phyloP scores from a whole-genome alignment of 2,888 invertebrate species.

The Eristalinus sepulchralis region DNA sequence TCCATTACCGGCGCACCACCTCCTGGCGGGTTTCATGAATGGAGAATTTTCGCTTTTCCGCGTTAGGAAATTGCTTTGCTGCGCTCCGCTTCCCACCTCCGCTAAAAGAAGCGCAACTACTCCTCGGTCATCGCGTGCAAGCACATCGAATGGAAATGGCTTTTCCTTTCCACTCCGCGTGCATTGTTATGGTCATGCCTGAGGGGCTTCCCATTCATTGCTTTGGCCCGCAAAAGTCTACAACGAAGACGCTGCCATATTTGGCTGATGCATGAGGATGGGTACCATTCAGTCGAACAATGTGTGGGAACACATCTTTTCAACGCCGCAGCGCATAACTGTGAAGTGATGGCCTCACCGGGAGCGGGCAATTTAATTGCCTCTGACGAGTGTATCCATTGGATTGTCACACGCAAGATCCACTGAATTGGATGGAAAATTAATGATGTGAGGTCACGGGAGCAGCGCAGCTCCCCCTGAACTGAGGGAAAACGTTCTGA shows the following conservation, averaged over 20 bases:
- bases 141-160: conserved; percentile 56
- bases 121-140: conserved; percentile 44
- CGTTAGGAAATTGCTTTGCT: conserved; percentile 48
- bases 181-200: conserved; percentile 64
- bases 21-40: conserved; percentile 14
- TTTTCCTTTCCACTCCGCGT: conserved; percentile 8
- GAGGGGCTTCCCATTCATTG: conserved; percentile 67
- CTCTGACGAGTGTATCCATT: background rate
- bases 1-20: background rate
- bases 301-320: background rate
- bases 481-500: too few relatives aligned
- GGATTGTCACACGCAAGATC: background rate
- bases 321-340: background rate
- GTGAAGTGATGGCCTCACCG: background rate
- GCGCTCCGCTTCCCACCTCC: conserved; percentile 25
- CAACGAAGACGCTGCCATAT: conserved; percentile 30
- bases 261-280: conserved; percentile 47
- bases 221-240: conserved; percentile 40
- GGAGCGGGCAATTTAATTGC: background rate
- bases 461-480: too few relatives aligned
- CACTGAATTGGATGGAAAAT: background rate
- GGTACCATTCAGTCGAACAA: conserved; percentile 31
- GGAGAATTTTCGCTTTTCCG: conserved; percentile 44
- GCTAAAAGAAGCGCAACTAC: conserved; percentile 1
- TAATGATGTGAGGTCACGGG: background rate